Evolutionary conservation across 1,140 invertebrate species (phyloP), one percentile per base, ranked within the genome.

Genomic region (Potamilus streckersoni): DNA sequence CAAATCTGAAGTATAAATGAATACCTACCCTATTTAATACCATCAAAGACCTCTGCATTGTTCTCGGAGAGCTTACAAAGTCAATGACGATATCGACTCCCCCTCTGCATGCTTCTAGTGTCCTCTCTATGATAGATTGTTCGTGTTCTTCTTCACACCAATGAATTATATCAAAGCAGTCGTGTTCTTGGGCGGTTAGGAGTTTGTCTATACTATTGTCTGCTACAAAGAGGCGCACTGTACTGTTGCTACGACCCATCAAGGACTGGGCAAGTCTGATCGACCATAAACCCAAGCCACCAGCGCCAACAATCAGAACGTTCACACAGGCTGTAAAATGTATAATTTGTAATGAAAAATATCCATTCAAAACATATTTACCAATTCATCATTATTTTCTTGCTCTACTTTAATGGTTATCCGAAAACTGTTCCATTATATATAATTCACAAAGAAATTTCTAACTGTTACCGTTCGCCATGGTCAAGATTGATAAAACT

Each of bases 211-310:
- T 91, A 81, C 83, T 88, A 76, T 84, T 85, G 81, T 89, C 89
- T 5, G 89, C 87, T 14, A 88, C 84, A 79, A 85, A 87, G 1
- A 89, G 61, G 61, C 81, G 73, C 19, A 90, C 82, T 31, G 83
- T 77, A 60, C 80, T 85, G 62, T 73, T 83, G 65, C 78, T 67
- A 23, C 68, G 19, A 15, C 84, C 84, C 13, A 88, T 76, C 31
- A 88, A 71, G 90, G 95, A 93, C 58, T 94, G 92, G 23, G 95
- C 95, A 76, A 97, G 93, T 81, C 95, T 93, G 6, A 97, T 91
- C 0, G 96, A 95, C 96, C 96, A 98, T 16, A 98, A 91, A 5
- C 96, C 96, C n/a, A 98, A 89, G 6, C 96, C 96, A 19, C 96
- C 96, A 27, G 96, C 97, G 19, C 96, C 96, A 27, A 98, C 96